Evolutionary conservation across 2,888 invertebrate genomes (phyloP), one percentile per base, ranked within the genome.

Genomic region (Bellardia pandia): DNA sequence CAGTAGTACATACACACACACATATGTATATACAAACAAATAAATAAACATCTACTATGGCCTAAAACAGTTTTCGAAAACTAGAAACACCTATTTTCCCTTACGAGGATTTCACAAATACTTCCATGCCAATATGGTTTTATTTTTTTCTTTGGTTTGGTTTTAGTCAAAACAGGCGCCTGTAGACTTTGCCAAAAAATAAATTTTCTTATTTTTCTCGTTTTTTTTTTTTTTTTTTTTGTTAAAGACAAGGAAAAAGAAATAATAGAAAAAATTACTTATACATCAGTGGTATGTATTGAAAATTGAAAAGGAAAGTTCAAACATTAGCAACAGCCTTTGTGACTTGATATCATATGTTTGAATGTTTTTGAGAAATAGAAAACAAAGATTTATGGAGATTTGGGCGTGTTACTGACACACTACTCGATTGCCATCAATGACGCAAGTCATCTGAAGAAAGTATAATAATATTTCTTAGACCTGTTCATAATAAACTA

Each of bases 321-420:
- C 86, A 80, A 89, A 86, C 86, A 88, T 85, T 86, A 88, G 88
- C 89, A 87, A 85, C 88, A 88, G 86, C 89, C 87, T 85, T 85
- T 86, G 62, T 84, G 86, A 86, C 83, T 86, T 84, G 45, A 80
- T 75, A 23, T 84, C 53, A 80, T 75, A 23, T 60, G 66, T 48
- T 58, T 64, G 72, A 45, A 80, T 84, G 76, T 84, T 76, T 80
- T 72, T 84, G 62, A 62, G 78, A 82, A 88, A 88, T 76, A 88
- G 84, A 88, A 89, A 86, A 86, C 86, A 88, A 89, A 90, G 90
- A 90, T 90, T 90, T 90, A 90, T 90, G 88, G 89, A 88, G 85
- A 88, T 89, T 88, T 88, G 89, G 89, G 89, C 89, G 89, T 89
- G 90, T 86, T 86, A 84, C 88, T 90, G 90, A 90, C 90, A 90